Base-by-base conservation (phyloP, 92 coral and sea anemone species). In the Phenganax stokvisi region DNA sequence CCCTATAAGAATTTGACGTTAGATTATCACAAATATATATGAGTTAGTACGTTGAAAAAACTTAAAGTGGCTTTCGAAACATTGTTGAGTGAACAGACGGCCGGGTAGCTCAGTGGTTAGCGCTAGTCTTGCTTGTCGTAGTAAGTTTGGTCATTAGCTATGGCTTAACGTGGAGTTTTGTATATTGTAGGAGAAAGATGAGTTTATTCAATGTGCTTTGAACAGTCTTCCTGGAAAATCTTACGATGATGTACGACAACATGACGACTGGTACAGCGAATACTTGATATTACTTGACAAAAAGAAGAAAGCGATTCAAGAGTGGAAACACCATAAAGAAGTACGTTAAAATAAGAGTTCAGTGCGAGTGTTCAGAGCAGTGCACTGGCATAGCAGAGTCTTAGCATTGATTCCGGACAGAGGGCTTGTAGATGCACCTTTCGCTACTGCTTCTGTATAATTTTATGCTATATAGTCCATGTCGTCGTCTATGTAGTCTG, bases 221-320 rank as follows among this genome's bases (percentile, higher is more conserved):
- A 28, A 85, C 55, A 83, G 90, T 7, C 91, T 96, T 51, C 99
- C 97, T 47, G 99, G 99, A 10, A 85, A 87, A 78, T 85, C 86
- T 53, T 74, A 80, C 16, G 92, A 90, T 81, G 99, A 92, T 52
- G 91, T 96, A 51, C 84, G 92, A 47, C 99, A 96, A 12, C 99
- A 96, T 57, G 87, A 92, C 62, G 99, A 96, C 54, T 96, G 99
- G 99, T 96, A 89, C 85, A 90, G 85, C 17, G 96, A 96, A 60
- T 96, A 96, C 83, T 85, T 90, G 81, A 85, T 71, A 30, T 84
- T 96, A 56, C 87, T 92, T 71, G 97, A 96, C 53, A 87, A 83
- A 80, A 96, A 96, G 83, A 92, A 85, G 76, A 79, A 85, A 65
- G 99, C 96, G 8, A 92, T 96, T 44, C 89, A 84, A 9, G 91